Percentiles rank a stretch among this genome's conserved stretches.
Conservation (phyloP, 2,797 vertebrate genomes). For the Siniperca scherzeri region DNA sequence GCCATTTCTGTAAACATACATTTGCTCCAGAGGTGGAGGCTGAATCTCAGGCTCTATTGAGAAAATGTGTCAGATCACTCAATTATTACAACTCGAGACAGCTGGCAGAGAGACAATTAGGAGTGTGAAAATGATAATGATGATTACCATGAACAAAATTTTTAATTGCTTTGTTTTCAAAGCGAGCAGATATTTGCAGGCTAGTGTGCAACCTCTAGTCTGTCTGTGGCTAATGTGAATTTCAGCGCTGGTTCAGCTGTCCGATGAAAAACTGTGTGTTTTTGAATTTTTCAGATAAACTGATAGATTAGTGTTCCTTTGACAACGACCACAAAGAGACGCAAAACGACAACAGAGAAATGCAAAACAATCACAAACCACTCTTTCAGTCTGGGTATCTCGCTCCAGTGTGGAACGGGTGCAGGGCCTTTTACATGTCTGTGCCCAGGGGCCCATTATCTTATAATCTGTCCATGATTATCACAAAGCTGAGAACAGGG, state of each 20-base stretch:
- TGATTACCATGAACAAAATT: conserved; percentile 86
- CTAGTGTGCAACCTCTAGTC: conserved; percentile 38
- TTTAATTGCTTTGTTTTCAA: conserved; percentile 86
- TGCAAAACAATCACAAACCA: neutral
- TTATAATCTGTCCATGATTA: neutral
- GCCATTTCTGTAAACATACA: conserved; percentile 61
- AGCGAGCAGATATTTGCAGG: conserved; percentile 67
- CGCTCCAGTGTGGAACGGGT: neutral
- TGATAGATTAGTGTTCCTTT: neutral
- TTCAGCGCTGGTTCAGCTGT: conserved; percentile 19
- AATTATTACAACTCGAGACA: conserved; percentile 86
- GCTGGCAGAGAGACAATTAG: conserved; percentile 89
- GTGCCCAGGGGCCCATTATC: neutral
- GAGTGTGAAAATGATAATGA: conserved; percentile 87
- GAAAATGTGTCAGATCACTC: conserved; percentile 87
- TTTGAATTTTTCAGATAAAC: neutral
- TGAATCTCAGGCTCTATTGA: conserved; percentile 78
- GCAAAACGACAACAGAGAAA: neutral
- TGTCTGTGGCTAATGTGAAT: conserved; percentile 22
- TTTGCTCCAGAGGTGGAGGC: conserved; percentile 72
- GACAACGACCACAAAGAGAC: too few species aligned
- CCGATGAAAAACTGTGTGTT: neutral
- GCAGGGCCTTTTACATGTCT: neutral
- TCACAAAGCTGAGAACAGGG: neutral
- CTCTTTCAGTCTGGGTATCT: neutral